These are phyloP conservation scores for Rhagophthalmus giganteus DNA, from an alignment of 2,888 invertebrate species.

Conservation along the genomic window DNA sequence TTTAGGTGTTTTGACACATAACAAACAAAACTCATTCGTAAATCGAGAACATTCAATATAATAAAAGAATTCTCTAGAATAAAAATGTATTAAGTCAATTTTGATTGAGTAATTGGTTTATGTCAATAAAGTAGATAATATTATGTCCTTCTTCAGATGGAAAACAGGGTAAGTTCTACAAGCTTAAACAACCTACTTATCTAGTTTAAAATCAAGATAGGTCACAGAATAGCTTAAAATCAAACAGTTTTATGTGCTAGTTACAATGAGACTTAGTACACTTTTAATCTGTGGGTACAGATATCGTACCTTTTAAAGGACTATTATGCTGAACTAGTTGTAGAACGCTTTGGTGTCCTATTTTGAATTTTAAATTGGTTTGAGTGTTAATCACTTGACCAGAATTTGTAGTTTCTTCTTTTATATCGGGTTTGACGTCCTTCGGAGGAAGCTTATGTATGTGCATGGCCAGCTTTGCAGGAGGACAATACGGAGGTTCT, in stretches of 20 bases:
- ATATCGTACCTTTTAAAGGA: constrained; percentile 60
- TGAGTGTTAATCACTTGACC: constrained; percentile 17
- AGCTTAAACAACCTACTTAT: too few relatives aligned
- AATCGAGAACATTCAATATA: too few relatives aligned
- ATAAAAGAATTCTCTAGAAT: too few relatives aligned
- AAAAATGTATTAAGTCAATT: too few relatives aligned
- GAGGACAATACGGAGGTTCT: constrained; percentile 65
- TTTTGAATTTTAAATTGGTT: constrained; percentile 45
- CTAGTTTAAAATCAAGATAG: too few relatives aligned
- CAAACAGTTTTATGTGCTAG: neutral
- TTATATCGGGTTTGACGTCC: constrained; percentile 17
- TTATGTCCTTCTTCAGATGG: too few relatives aligned
- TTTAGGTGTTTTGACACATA: too few relatives aligned
- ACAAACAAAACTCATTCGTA: too few relatives aligned
- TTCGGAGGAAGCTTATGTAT: constrained; percentile 38
- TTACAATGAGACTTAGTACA: neutral
- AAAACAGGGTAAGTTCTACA: too few relatives aligned
- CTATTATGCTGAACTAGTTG: constrained; percentile 62
- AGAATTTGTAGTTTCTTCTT: constrained; percentile 5
- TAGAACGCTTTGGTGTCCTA: constrained; percentile 54
- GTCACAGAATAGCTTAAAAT: neutral
- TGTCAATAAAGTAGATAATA: too few relatives aligned
- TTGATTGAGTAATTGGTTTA: too few relatives aligned
- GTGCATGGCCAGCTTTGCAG: constrained; percentile 52
- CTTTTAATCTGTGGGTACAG: too few relatives aligned